Evolutionary conservation across 1,140 invertebrate genomes (phyloP).

Genomic region (Tetramorium alpestre): DNA sequence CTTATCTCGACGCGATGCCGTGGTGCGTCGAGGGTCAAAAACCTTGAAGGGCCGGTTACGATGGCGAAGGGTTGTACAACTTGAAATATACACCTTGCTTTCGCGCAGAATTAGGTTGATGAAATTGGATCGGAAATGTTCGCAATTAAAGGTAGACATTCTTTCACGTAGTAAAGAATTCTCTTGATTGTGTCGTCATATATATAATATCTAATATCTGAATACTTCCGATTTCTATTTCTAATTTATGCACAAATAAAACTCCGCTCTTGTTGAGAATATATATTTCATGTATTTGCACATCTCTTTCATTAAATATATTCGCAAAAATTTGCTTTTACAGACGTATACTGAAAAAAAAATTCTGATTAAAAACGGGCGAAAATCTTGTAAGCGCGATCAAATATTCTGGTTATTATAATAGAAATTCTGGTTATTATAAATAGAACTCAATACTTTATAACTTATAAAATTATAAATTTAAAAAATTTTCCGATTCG

Average conservation of each 20-base stretch:
- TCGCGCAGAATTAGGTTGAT: slow-evolving; percentile 33
- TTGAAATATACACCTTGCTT: slow-evolving; percentile 10
- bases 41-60: slow-evolving; percentile 66
- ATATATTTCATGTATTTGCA: not conserved
- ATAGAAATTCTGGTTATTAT: no score
- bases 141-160: slow-evolving; percentile 2
- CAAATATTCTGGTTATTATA: no score
- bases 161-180: not conserved
- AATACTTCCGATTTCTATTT: not conserved
- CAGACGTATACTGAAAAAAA: no score
- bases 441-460: no score
- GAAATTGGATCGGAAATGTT: slow-evolving; percentile 37
- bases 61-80: slow-evolving; percentile 23
- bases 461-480: no score
- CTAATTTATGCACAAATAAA: not conserved
- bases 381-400: no score
- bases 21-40: slow-evolving; percentile 64
- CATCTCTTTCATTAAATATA: not conserved
- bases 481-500: no score
- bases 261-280: not conserved
- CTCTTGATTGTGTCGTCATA: not conserved
- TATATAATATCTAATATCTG: no score
- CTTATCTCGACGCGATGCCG: slow-evolving; percentile 71
- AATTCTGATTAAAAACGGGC: no score
- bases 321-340: no score